Percentiles rank a stretch among this genome's conserved stretches.
Evolutionary conservation across 2,797 vertebrate species (phyloP).

Genomic region (Harpagifer antarcticus): DNA sequence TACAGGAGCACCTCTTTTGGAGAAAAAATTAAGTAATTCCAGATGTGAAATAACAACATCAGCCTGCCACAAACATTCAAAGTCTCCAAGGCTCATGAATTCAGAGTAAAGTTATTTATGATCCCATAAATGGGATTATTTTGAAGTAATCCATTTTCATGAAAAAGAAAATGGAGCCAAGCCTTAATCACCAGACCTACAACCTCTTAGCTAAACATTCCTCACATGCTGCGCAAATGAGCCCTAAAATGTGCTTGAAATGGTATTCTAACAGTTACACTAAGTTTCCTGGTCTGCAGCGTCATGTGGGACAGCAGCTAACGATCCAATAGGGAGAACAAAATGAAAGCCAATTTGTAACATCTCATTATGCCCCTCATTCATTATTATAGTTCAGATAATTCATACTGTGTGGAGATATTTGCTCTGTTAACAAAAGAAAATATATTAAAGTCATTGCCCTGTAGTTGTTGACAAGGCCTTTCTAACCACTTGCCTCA

Average conservation of each 20-base stretch:
- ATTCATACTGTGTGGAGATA: slow-evolving; percentile 53
- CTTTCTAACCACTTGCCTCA: slow-evolving; percentile 43
- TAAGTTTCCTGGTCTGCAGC: slow-evolving; percentile 65
- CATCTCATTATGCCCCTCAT: slow-evolving; percentile 63
- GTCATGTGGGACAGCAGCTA: slow-evolving; percentile 67
- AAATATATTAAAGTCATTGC: slow-evolving; percentile 35
- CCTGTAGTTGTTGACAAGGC: slow-evolving; percentile 52
- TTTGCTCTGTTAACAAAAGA: slow-evolving; percentile 30
- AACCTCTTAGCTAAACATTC: slow-evolving; percentile 62
- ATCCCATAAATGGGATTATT: slow-evolving; percentile 78
- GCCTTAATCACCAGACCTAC: slow-evolving; percentile 70
- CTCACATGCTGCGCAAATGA: slow-evolving; percentile 72
- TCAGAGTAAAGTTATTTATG: slow-evolving; percentile 72
- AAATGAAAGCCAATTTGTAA: slow-evolving; percentile 70
- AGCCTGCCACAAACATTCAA: slow-evolving; percentile 47
- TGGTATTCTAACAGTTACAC: slow-evolving; percentile 60
- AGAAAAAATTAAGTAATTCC: slow-evolving; percentile 44
- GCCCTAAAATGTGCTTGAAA: slow-evolving; percentile 70
- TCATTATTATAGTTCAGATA: slow-evolving; percentile 63
- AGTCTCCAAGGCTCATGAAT: slow-evolving; percentile 46
- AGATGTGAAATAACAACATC: slow-evolving; percentile 62
- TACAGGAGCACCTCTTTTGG: slow-evolving; percentile 1
- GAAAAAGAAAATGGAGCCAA: slow-evolving; percentile 60
- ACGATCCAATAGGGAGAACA: slow-evolving; percentile 70
- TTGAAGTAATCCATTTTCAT: slow-evolving; percentile 73